phyloP scores from a whole-genome alignment of 2,797 vertebrate genomes.

The Erpetoichthys calabaricus region DNA sequence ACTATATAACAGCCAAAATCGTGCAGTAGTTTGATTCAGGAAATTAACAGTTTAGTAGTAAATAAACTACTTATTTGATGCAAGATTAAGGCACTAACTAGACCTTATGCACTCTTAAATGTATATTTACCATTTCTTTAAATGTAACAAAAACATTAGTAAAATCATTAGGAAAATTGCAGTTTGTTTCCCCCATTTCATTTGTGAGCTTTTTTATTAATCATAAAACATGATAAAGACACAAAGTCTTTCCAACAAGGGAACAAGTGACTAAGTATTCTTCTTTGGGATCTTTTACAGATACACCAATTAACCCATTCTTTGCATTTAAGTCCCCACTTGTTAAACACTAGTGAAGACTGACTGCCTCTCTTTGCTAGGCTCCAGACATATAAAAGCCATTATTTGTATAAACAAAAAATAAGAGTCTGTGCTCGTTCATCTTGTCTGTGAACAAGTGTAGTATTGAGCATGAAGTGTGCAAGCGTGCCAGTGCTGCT shows the following conservation, averaged over 20 bases:
- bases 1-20: too few species aligned
- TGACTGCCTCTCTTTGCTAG: slow-evolving; percentile 16
- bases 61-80: too few species aligned
- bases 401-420: slow-evolving; percentile 49
- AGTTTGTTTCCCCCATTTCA: too few species aligned
- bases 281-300: slow-evolving; percentile 10
- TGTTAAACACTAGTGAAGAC: slow-evolving; percentile 19
- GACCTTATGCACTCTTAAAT: too few species aligned
- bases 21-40: too few species aligned
- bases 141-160: too few species aligned
- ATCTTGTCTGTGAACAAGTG: slow-evolving; percentile 45
- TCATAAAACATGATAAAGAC: too few species aligned
- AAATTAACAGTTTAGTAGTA: too few species aligned
- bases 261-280: slow-evolving; percentile 6
- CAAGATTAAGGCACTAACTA: too few species aligned
- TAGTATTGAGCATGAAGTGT: slow-evolving; percentile 37
- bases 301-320: slow-evolving; percentile 15
- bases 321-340: background rate
- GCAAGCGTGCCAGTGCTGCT: slow-evolving; percentile 18
- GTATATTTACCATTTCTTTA: too few species aligned
- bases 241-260: background rate
- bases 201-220: too few species aligned
- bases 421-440: slow-evolving; percentile 41
- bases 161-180: too few species aligned
- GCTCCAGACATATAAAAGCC: slow-evolving; percentile 25